These are phyloP conservation scores for Lasioglossum oenotherae DNA, from an alignment of 2,888 invertebrate genomes.

Conservation along the genomic window DNA sequence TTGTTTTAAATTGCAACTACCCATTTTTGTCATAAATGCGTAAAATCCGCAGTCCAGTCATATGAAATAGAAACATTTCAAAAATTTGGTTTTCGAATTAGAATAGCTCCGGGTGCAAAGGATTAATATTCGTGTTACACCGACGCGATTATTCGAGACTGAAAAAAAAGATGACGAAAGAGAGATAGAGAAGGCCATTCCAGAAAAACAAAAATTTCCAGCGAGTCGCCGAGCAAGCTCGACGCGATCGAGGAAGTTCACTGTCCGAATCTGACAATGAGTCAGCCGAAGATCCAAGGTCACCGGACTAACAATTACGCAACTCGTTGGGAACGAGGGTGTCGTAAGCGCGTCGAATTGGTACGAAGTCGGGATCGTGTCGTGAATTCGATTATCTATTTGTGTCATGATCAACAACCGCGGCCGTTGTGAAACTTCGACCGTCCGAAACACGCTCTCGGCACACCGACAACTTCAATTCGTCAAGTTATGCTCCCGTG, in stretches of 20 bases:
- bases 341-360: slow-evolving; percentile 26
- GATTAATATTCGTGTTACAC: not conserved
- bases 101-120: too few relatives aligned
- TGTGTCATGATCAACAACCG: not conserved
- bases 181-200: not conserved
- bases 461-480: not conserved
- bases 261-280: not conserved
- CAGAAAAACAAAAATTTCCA: not conserved
- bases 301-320: slow-evolving; percentile 24
- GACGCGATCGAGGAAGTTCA: slow-evolving; percentile 21
- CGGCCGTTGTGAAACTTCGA: slow-evolving; percentile 20
- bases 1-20: too few relatives aligned
- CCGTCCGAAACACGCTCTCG: not conserved
- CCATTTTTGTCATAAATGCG: too few relatives aligned
- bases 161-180: not conserved
- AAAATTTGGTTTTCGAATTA: too few relatives aligned
- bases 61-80: too few relatives aligned
- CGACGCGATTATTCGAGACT: not conserved
- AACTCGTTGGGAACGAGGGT: slow-evolving; percentile 22
- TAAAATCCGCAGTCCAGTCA: too few relatives aligned
- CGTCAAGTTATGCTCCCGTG: not conserved
- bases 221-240: not conserved
- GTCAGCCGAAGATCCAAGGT: slow-evolving; percentile 42
- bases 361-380: slow-evolving; percentile 12
- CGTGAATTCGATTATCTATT: slow-evolving; percentile 20